These are phyloP conservation scores for Hyles vespertilio DNA, from an alignment of 1,140 invertebrate genomes.

Conservation along the genomic window DNA sequence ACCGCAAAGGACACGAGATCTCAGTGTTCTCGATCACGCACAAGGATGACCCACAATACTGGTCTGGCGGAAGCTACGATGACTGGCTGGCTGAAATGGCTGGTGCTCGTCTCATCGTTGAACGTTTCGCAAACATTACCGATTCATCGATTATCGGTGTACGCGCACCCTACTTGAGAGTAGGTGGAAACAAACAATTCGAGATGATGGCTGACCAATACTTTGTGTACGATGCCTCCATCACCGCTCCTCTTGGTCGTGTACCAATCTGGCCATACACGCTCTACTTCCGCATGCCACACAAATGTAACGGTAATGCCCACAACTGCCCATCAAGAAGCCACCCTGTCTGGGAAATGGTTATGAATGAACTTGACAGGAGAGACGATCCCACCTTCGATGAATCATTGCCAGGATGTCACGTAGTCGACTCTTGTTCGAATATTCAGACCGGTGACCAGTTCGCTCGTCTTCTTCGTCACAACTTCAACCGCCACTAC, in stretches of 20 bases:
- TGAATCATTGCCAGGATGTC: slow-evolving; percentile 93
- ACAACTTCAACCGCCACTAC: slow-evolving; percentile 97
- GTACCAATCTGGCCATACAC: slow-evolving; percentile 98
- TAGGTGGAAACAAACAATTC: slow-evolving; percentile 96
- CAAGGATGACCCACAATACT: slow-evolving; percentile 93
- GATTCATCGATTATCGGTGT: slow-evolving; percentile 93
- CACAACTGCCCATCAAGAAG: slow-evolving; percentile 93
- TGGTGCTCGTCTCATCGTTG: slow-evolving; percentile 90
- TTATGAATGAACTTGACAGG: slow-evolving; percentile 95
- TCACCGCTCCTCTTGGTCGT: slow-evolving; percentile 90
- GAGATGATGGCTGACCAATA: slow-evolving; percentile 97
- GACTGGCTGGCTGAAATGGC: slow-evolving; percentile 97
- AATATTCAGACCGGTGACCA: slow-evolving; percentile 93
- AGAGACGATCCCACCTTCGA: slow-evolving; percentile 94
- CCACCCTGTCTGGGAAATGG: slow-evolving; percentile 96
- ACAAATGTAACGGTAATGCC: slow-evolving; percentile 95
- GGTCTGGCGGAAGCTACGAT: slow-evolving; percentile 91
- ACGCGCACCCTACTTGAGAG: slow-evolving; percentile 91
- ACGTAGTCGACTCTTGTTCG: slow-evolving; percentile 95
- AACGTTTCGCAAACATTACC: slow-evolving; percentile 93
- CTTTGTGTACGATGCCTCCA: slow-evolving; percentile 96
- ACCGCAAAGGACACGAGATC: slow-evolving; percentile 95
- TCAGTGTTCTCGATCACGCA: slow-evolving; percentile 95
- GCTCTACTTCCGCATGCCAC: slow-evolving; percentile 95
- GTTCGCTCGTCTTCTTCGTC: slow-evolving; percentile 89